Conservation (phyloP, 2,113 vertebrate species). For the Poeciliopsis retropinna region DNA sequence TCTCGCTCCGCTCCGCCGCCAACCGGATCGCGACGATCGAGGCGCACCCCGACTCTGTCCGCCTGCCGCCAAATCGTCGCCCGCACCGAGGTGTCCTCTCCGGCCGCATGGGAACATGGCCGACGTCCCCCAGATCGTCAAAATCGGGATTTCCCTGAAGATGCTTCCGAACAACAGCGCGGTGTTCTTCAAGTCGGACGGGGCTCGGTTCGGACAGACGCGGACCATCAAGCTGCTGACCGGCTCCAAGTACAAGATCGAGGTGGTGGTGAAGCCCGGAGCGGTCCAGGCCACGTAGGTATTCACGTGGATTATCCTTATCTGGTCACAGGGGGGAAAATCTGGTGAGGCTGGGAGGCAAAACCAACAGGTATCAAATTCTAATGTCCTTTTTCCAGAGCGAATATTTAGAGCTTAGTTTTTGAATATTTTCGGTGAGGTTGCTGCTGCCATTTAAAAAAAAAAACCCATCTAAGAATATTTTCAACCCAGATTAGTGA, state of each 20-base stretch:
- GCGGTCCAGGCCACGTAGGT: conserved; percentile 91
- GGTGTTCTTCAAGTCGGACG: conserved; percentile 95
- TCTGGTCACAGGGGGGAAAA: neutral
- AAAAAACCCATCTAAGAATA: neutral
- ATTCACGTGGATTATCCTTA: conserved; percentile 1
- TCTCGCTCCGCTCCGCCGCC: neutral
- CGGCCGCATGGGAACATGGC: conserved; percentile 79
- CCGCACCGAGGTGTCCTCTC: neutral
- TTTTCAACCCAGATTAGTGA: neutral
- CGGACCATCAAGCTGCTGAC: conserved; percentile 96
- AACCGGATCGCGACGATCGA: neutral
- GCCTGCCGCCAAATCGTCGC: neutral
- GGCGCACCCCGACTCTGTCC: neutral
- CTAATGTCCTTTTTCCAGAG: neutral
- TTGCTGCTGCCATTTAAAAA: no score
- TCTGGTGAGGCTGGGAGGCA: neutral
- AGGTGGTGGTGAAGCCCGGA: conserved; percentile 90
- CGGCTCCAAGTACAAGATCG: conserved; percentile 93
- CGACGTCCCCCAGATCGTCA: conserved; percentile 87
- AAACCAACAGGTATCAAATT: neutral
- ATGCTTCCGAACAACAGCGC: conserved; percentile 93
- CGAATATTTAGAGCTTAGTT: neutral
- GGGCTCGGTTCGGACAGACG: conserved; percentile 93
- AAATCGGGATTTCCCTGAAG: conserved; percentile 89
- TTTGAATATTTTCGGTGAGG: no score